Evolutionary conservation across 2,797 vertebrate species (phyloP), one percentile per base, ranked within the genome.

Genomic region (Mus caroli): DNA sequence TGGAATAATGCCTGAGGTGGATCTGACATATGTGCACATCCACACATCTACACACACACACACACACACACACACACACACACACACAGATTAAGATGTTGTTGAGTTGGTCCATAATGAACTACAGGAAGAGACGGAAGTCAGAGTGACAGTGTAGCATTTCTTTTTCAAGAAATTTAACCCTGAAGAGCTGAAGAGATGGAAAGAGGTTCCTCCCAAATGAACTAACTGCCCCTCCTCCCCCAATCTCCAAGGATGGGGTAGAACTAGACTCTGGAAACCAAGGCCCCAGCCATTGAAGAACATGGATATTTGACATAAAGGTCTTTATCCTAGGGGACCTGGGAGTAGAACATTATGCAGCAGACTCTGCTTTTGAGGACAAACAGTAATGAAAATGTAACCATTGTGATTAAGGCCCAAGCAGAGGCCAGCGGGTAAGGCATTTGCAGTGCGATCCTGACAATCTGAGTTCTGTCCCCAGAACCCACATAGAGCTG

Each of bases 111-210:
- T 82, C n/a, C 79, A 28, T 60, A 40, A 15, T 82, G 79, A 58
- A 37, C 37, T 60, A 13, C 12, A 82, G 54, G 79, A 15, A 82
- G 8, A 83, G 80, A 43, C 26, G 90, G 69, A 94, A 94, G 58
- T 92, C 12, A 64, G 37, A 40, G 15, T 50, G 50, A 77, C 86
- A 60, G 1, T 73, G 37, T 40, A 24, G 37, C 22, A 40, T 92
- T 43, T 82, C 56, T 28, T 60, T 90, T 80, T 67, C 15, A 50
- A 80, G 92, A 95, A 91, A 62, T 93, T 64, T 71, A 28, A 79
- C 37, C 52, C 43, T 79, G 20, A 82, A 46, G 46, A 46, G 5
- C 46, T 46, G 46, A 46, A 56, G 24, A 90, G 52, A 69, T 92
- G 71, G 85, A 52, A n/a, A 71, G 46, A 76, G 26, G 19, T 87